phyloP scores from a whole-genome alignment of 2,797 vertebrate genomes.

The Lates japonicus region DNA sequence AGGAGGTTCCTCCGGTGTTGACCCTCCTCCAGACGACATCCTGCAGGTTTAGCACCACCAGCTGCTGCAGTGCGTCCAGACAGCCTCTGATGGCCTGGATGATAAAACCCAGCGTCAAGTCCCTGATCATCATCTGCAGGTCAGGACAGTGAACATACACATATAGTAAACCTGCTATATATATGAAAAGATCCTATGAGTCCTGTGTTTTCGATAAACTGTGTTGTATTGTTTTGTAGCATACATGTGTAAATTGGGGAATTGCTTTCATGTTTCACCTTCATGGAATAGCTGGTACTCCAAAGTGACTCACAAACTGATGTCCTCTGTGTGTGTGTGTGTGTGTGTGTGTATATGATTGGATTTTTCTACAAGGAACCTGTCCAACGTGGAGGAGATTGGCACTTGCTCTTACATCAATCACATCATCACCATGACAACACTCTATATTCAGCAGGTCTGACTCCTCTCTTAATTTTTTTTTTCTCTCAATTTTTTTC shows the following conservation, averaged over 20 bases:
- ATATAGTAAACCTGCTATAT: no score
- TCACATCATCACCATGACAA: slow-evolving; percentile 98
- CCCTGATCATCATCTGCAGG: slow-evolving; percentile 98
- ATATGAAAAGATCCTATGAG: neutral
- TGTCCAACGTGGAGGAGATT: slow-evolving; percentile 98
- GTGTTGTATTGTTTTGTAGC: no score
- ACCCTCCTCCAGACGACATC: slow-evolving; percentile 97
- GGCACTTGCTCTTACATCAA: slow-evolving; percentile 98
- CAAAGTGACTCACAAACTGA: neutral
- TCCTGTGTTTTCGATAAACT: neutral
- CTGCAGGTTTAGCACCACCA: slow-evolving; percentile 96
- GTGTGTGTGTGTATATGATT: slow-evolving; percentile 27
- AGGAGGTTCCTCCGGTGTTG: slow-evolving; percentile 94
- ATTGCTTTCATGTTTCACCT: neutral
- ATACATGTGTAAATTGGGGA: no score
- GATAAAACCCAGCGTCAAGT: no score
- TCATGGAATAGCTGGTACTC: neutral
- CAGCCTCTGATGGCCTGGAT: slow-evolving; percentile 94
- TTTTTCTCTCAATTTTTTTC: neutral
- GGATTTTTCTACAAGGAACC: slow-evolving; percentile 87
- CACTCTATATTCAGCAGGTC: slow-evolving; percentile 97
- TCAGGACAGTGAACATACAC: slow-evolving; percentile 55
- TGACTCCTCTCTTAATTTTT: slow-evolving; percentile 42
- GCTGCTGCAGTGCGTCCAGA: slow-evolving; percentile 96
- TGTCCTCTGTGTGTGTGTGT: slow-evolving; percentile 13